Percentiles rank a stretch among this genome's conserved stretches.
Conservation (phyloP, 1,140 invertebrate genomes). For the Tachypleus tridentatus region DNA sequence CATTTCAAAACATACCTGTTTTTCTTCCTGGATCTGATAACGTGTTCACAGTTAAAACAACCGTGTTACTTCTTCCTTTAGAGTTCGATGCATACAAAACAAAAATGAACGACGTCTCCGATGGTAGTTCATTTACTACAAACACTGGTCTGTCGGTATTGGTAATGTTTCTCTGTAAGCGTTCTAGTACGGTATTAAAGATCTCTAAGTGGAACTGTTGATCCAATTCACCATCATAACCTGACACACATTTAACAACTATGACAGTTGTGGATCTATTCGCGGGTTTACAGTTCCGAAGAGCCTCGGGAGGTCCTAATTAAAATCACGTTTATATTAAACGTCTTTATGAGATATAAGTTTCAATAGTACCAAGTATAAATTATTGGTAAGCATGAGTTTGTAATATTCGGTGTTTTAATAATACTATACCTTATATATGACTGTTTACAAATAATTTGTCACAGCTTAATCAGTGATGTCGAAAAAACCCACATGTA, state of each 20-base stretch:
- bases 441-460: no score
- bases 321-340: no score
- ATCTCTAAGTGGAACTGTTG: constrained; percentile 64
- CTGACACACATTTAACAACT: constrained; percentile 58
- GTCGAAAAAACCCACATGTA: no score
- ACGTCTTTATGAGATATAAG: no score
- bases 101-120: constrained; percentile 19
- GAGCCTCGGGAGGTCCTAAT: constrained; percentile 26
- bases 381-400: no score
- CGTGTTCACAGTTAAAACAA: constrained; percentile 3
- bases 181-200: constrained; percentile 33
- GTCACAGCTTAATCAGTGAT: no score
- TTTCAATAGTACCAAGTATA: no score
- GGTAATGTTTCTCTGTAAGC: constrained; percentile 19
- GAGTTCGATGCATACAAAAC: constrained; percentile 23
- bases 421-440: no score
- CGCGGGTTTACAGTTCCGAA: constrained; percentile 20
- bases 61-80: constrained; percentile 22
- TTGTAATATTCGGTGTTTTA: no score
- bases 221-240: constrained; percentile 62
- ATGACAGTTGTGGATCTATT: constrained; percentile 34
- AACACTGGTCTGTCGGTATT: constrained; percentile 21
- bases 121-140: constrained; percentile 19
- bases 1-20: no score
- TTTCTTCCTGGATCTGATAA: no score